A percentile compares a stretch with the other conserved stretches of the same genome.
Conservation (phyloP, 2,888 invertebrate species). For the Tipula vernalis region DNA sequence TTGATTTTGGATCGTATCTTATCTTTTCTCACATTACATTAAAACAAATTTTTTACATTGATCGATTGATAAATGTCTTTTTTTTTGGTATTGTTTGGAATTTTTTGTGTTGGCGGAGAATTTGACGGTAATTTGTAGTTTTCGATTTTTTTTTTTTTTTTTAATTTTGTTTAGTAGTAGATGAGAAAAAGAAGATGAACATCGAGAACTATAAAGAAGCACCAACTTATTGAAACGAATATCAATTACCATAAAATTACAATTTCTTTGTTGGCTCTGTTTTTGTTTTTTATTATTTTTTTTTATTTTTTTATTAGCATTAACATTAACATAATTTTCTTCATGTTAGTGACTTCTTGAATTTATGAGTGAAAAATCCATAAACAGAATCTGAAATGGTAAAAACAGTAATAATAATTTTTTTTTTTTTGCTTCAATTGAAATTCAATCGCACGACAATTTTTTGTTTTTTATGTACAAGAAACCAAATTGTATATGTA, state of each 20-base stretch:
- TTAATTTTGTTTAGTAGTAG: neutral
- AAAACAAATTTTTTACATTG: neutral
- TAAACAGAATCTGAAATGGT: constrained; percentile 4
- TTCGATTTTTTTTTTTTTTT: neutral
- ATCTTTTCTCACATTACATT: neutral
- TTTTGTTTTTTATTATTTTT: neutral
- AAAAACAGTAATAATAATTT: constrained; percentile 4
- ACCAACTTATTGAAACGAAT: neutral
- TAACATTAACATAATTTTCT: neutral
- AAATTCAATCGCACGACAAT: constrained; percentile 10
- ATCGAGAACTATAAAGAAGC: neutral
- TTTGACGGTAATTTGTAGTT: neutral
- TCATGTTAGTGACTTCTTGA: constrained; percentile 4
- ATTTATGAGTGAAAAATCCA: constrained; percentile 4
- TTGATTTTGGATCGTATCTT: neutral
- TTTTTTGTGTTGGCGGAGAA: neutral
- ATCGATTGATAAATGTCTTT: neutral
- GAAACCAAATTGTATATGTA: neutral
- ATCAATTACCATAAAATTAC: constrained; percentile 4
- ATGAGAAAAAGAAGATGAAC: neutral
- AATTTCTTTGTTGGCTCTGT: neutral
- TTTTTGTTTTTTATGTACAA: neutral
- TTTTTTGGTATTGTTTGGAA: neutral
- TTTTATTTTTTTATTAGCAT: neutral
- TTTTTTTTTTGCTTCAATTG: neutral